Evolutionary conservation across 2,113 vertebrate species (phyloP).

Genomic region (Charadrius vociferus): DNA sequence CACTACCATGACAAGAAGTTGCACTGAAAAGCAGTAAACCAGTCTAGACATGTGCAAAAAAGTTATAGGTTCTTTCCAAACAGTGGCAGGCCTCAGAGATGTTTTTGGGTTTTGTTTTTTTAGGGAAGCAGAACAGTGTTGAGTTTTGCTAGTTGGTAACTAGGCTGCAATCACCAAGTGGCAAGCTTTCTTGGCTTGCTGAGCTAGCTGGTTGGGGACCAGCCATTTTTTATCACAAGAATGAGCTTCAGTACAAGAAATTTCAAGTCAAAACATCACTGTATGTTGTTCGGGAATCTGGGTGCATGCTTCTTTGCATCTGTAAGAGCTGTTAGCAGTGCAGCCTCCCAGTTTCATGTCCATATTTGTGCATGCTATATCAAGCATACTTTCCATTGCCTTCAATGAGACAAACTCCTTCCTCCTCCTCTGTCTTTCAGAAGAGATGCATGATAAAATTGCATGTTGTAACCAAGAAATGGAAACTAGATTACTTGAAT

Average conservation of each 20-base stretch:
- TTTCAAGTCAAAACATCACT: slow-evolving; percentile 49
- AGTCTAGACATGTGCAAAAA: slow-evolving; percentile 56
- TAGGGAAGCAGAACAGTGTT: slow-evolving; percentile 16
- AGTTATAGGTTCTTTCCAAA: slow-evolving; percentile 2
- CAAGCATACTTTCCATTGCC: slow-evolving; percentile 40
- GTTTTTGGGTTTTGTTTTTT: background rate
- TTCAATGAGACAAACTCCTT: background rate
- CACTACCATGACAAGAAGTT: slow-evolving; percentile 36
- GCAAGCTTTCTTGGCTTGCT: slow-evolving; percentile 17
- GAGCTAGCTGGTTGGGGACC: background rate
- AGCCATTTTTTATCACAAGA: slow-evolving; percentile 14
- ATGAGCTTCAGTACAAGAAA: slow-evolving; percentile 27
- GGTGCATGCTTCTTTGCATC: slow-evolving; percentile 59
- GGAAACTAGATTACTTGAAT: background rate
- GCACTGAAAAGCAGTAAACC: slow-evolving; percentile 53
- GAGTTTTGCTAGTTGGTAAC: background rate
- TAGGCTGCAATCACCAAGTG: slow-evolving; percentile 1
- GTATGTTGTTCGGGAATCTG: slow-evolving; percentile 30
- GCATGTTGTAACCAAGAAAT: background rate
- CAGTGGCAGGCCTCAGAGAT: background rate
- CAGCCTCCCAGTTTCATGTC: slow-evolving; percentile 50
- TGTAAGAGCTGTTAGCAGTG: slow-evolving; percentile 41
- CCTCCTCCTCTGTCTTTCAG: background rate
- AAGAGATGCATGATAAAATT: background rate
- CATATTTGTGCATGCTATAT: slow-evolving; percentile 73